Evolutionary conservation across 35 echinoderm and acorn worm genomes (phyloP), one percentile per base, ranked within the genome.

Genomic region (Ptychodera flava): DNA sequence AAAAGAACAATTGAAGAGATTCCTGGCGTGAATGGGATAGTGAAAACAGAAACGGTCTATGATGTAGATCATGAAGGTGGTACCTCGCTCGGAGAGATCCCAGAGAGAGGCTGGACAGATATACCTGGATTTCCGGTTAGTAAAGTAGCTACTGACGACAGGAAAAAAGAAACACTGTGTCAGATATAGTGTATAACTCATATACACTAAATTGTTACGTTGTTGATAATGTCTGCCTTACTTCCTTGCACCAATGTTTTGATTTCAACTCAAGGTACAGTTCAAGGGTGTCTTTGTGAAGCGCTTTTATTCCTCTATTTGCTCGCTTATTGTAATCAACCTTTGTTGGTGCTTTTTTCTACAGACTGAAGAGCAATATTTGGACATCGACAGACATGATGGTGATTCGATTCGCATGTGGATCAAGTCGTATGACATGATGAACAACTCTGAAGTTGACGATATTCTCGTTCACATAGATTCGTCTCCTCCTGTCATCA

Each of bases 331-430:
- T n/a, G n/a, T n/a, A n/a, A n/a, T n/a, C n/a, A n/a, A n/a, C n/a
- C n/a, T n/a, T n/a, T n/a, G n/a, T n/a, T n/a, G n/a, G n/a, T n/a
- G n/a, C n/a, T 12, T 64, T 64, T 64, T 64, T 64, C 22, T 64
- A 6, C 45, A 64, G 45, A 64, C 45, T 64, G 45, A 64, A 64
- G 45, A 64, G 45, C 45, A 64, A 64, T 64, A 12, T 22, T 83
- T 22, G 1, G 81, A 83, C 81, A 33, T 83, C 27, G 36, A 14
- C 28, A n/a, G 33, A 14, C 32, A 28, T 33, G 89, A 90, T 33
- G 89, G 89, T 80, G 78, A 90, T 86, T 78, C 83, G 16, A 37
- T 90, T 35, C 34, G 82, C 27, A 84, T 84, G 14, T 90, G 52
- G 82, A 75, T 90, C 29, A 22, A 80, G 78, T 82, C 83, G 16